Evolutionary conservation across 1,140 invertebrate genomes (phyloP), one percentile per base, ranked within the genome.

Genomic region (Nasonia giraulti): DNA sequence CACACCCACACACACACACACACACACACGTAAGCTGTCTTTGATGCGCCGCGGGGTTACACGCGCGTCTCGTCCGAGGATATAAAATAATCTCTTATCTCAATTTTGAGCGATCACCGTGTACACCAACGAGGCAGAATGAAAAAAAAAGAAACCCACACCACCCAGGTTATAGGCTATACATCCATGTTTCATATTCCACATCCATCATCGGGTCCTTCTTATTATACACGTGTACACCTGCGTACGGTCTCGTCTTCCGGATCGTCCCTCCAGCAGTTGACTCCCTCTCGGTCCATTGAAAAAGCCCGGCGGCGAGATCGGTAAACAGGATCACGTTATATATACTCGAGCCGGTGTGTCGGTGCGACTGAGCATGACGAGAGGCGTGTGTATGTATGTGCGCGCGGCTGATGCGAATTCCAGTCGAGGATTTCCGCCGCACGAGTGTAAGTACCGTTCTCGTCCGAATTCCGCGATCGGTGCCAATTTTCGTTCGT

Each of bases 301-400:
- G 37, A 40, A 74, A 37, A 20, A 40, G 33, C 33, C 37, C 14
- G 17, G 14, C 14, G 27, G 37, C 33, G 17, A 37, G 37, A 74
- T 74, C 73, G 73, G 12, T 73, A 73, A 73, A 73, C 69, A 73
- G 69, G 69, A 73, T 73, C 69, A 33, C 66, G n/a, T 27, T 14
- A 14, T 14, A 14, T 10, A 50, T 3, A 50, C 10, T 44, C 7
- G 40, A 44, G 40, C 40, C 10, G 40, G 40, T 44, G 8, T 44
- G 20, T 62, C 6, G 55, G 17, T 62, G 17, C 37, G 17, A 44
- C 37, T 12, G 40, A 7, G 12, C 73, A 5, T 74, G 37, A 74
- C 73, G 73, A 74, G 33, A 31, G n/a, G n/a, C 68, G 44, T 17
- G 17, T 44, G 47, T 50, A 23, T 31, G 75, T n/a, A 10, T 23